These are phyloP conservation scores for Uloborus diversus DNA, from an alignment of 1,140 invertebrate genomes.

Conservation along the genomic window DNA sequence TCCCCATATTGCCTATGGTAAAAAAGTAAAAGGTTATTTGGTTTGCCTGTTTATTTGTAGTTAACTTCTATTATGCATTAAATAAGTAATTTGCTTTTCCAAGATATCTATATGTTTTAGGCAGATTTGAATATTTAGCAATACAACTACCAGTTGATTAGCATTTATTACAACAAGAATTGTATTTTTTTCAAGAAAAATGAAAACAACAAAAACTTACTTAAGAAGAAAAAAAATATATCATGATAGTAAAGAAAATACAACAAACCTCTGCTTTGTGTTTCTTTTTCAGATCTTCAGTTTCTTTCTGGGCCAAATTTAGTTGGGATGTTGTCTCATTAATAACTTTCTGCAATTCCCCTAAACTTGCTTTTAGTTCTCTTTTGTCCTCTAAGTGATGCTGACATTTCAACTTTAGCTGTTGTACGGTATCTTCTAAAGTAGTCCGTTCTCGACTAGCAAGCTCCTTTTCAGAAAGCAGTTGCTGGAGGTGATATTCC, in stretches of 20 bases:
- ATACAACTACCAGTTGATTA: no score
- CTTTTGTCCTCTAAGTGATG: conserved; percentile 80
- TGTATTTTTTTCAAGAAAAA: no score
- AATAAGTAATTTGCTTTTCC: not conserved
- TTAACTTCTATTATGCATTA: not conserved
- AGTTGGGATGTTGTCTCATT: conserved; percentile 71
- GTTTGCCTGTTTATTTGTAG: not conserved
- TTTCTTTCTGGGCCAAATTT: conserved; percentile 69
- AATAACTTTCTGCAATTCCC: conserved; percentile 75
- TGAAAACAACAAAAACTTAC: no score
- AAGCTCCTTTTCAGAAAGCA: conserved; percentile 76
- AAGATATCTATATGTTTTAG: not conserved
- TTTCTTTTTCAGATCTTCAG: conserved; percentile 72
- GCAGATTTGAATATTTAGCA: no score
- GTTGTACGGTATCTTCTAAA: conserved; percentile 67
- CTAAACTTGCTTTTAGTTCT: conserved; percentile 73
- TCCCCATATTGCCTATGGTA: no score
- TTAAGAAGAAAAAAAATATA: not conserved
- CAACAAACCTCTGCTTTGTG: conserved; percentile 62
- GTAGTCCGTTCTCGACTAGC: conserved; percentile 76
- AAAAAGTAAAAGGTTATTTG: no score
- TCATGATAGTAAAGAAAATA: not conserved
- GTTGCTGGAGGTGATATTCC: conserved; percentile 78
- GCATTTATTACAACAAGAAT: no score
- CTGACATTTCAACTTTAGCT: conserved; percentile 68